Percentiles rank a stretch among this genome's conserved stretches.
Conservation (phyloP, 2,113 vertebrate genomes). For the Hemiscyllium ocellatum region DNA sequence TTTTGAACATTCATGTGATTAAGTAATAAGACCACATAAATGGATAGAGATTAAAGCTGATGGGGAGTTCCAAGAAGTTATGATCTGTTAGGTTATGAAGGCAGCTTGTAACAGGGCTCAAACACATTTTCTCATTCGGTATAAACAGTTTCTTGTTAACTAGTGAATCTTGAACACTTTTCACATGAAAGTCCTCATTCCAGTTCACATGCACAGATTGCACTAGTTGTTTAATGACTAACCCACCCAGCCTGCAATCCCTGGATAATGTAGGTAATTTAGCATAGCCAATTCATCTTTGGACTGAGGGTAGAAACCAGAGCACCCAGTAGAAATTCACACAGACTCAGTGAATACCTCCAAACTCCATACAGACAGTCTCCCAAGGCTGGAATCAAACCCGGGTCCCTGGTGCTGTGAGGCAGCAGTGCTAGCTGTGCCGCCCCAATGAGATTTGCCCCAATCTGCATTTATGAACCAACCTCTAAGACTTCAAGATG, state of each 20-base stretch:
- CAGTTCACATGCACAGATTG: not conserved
- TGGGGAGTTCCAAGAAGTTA: not conserved
- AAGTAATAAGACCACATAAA: not conserved
- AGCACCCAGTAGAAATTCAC: no score
- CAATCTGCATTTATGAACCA: not conserved
- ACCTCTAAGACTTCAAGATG: not conserved
- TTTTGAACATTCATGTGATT: not conserved
- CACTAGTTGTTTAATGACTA: not conserved
- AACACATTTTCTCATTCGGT: not conserved
- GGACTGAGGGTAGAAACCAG: no score
- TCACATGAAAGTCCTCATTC: not conserved
- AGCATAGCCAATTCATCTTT: no score
- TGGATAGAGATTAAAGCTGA: not conserved
- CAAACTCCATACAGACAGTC: no score
- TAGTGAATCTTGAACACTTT: not conserved
- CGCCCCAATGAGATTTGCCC: no score
- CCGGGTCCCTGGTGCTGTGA: no score
- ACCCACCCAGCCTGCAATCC: no score
- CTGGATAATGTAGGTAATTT: no score
- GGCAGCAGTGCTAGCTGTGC: no score
- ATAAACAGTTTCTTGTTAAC: not conserved
- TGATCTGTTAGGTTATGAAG: not conserved
- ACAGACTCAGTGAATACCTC: no score
- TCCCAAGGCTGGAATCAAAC: no score
- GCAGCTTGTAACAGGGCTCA: not conserved